Conservation (phyloP, 2,797 vertebrate genomes). For the Sebastes melanostomus region DNA sequence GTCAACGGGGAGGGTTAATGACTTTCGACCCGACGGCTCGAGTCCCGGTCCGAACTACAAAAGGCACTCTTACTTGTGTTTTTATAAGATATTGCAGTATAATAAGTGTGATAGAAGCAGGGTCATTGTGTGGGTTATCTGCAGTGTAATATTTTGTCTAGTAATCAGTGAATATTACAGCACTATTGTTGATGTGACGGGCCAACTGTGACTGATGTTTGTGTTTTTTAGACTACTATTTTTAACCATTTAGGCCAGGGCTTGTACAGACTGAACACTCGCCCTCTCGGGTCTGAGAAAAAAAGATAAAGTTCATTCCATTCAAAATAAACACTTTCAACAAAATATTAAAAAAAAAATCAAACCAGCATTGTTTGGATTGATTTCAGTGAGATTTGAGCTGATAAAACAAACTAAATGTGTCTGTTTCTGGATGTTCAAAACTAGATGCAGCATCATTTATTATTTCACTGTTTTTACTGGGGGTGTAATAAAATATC, state of each 20-base stretch:
- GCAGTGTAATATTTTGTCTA: constrained; percentile 59
- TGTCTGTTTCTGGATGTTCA: background rate
- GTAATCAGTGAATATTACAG: constrained; percentile 59
- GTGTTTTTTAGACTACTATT: constrained; percentile 44
- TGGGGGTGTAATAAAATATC: no score
- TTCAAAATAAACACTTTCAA: constrained; percentile 3
- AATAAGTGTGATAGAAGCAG: constrained; percentile 15
- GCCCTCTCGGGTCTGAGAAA: background rate
- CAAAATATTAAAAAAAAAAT: background rate
- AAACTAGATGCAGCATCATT: background rate
- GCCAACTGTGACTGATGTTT: constrained; percentile 49
- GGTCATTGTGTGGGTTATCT: constrained; percentile 68
- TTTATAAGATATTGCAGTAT: constrained; percentile 44
- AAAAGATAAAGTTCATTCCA: background rate
- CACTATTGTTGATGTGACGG: constrained; percentile 57
- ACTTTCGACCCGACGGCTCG: constrained; percentile 12
- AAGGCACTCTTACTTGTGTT: constrained; percentile 38
- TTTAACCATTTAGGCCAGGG: constrained; percentile 12
- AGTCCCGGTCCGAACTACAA: constrained; percentile 26
- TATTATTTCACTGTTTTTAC: background rate
- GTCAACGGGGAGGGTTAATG: constrained; percentile 37
- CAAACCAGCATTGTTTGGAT: background rate
- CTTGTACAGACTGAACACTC: background rate
- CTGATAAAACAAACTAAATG: constrained; percentile 12
- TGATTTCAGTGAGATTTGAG: background rate